Conservation (phyloP, 1,140 invertebrate species). For the Ectropis grisescens region DNA sequence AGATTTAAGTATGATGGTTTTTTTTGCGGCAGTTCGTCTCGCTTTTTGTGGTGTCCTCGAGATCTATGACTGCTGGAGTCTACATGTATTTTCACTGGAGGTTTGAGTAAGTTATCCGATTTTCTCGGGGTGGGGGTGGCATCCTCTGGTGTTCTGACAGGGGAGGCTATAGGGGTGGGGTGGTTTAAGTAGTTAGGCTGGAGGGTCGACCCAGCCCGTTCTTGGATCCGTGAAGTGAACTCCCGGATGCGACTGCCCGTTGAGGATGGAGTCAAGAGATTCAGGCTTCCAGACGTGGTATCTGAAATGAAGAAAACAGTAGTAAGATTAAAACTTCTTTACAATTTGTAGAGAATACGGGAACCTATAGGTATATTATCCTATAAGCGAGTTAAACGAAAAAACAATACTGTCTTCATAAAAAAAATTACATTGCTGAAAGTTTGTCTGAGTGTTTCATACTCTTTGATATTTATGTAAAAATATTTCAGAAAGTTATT, state of each 20-base stretch:
- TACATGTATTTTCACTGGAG: constrained; percentile 47
- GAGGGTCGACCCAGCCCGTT: constrained; percentile 53
- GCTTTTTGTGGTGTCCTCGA: constrained; percentile 43
- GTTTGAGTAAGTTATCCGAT: constrained; percentile 49
- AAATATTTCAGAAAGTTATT: too few relatives aligned
- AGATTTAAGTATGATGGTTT: constrained; percentile 88
- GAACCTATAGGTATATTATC: too few relatives aligned
- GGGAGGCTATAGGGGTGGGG: constrained; percentile 30
- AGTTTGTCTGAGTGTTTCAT: too few relatives aligned
- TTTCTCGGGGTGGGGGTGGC: constrained; percentile 40
- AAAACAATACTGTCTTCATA: too few relatives aligned
- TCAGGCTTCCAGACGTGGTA: constrained; percentile 70
- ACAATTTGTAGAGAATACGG: too few relatives aligned
- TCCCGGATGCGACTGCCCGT: constrained; percentile 71
- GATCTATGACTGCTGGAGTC: constrained; percentile 50
- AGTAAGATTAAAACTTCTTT: too few relatives aligned
- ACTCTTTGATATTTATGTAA: too few relatives aligned
- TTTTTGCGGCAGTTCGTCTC: constrained; percentile 48
- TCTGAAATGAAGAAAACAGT: constrained; percentile 54
- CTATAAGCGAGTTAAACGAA: too few relatives aligned
- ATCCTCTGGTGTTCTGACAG: constrained; percentile 41
- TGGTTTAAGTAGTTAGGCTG: constrained; percentile 28
- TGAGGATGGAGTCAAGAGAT: constrained; percentile 72
- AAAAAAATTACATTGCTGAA: too few relatives aligned
- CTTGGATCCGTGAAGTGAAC: constrained; percentile 71